Evolutionary conservation across 2,888 invertebrate species (phyloP).

Genomic region (Sinentomon sp.): DNA sequence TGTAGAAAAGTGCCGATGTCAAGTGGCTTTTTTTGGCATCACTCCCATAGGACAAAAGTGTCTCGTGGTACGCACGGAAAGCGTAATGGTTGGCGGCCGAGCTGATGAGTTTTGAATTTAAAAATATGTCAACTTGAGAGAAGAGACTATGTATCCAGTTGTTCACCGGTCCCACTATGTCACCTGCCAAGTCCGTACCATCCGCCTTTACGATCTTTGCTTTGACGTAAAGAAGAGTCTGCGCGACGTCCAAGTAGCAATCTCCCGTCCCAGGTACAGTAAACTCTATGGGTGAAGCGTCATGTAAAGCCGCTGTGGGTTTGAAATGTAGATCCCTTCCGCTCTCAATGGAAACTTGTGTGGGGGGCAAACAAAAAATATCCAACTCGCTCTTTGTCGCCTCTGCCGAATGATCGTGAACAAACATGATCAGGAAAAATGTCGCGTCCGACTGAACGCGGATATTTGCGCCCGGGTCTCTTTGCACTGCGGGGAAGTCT

Average conservation of each 20-base stretch:
- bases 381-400: slow-evolving; percentile 1
- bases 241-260: no score
- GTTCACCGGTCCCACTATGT: slow-evolving; percentile 6
- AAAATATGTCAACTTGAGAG: slow-evolving; percentile 8
- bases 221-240: slow-evolving; percentile 5
- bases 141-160: slow-evolving; percentile 10
- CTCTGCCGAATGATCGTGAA: no score
- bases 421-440: no score
- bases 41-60: slow-evolving; percentile 7
- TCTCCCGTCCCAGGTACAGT: no score
- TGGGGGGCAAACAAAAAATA: slow-evolving; percentile 1
- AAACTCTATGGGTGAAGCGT: no score
- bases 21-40: slow-evolving; percentile 4
- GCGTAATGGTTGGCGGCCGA: slow-evolving; percentile 8
- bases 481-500: no score
- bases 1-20: slow-evolving; percentile 7
- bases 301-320: no score
- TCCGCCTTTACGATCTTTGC: slow-evolving; percentile 7
- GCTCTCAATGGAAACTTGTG: not conserved
- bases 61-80: slow-evolving; percentile 9
- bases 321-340: not conserved
- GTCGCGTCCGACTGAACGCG: no score
- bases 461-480: no score
- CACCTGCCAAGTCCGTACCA: slow-evolving; percentile 3
- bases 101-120: slow-evolving; percentile 7